A percentile compares a stretch with the other conserved stretches of the same genome.
Evolutionary conservation across 2,113 vertebrate genomes (phyloP).

Genomic region (Piprites chloris): DNA sequence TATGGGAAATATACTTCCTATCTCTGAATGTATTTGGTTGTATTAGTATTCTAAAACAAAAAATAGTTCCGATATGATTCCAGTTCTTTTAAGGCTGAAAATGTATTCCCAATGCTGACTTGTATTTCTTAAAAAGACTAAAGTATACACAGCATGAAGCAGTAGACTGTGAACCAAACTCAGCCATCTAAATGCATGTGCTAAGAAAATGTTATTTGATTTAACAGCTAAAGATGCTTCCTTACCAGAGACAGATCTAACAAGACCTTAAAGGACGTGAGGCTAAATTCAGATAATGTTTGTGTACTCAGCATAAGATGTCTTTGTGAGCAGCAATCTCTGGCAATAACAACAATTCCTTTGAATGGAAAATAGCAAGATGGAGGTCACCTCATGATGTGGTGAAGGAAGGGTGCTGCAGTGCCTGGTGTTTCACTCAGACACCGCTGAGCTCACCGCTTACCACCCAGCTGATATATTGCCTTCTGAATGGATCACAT

Average conservation of each 20-base stretch:
- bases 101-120: not conserved
- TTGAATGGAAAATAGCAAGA: not conserved
- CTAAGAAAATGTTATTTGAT: not conserved
- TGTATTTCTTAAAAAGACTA: not conserved
- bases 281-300: conserved; percentile 9
- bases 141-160: not conserved
- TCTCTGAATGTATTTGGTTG: not conserved
- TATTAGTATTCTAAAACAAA: not conserved
- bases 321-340: not conserved
- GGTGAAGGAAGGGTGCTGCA: not conserved
- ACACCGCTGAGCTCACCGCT: not conserved
- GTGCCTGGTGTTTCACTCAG: not conserved
- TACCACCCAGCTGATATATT: not conserved
- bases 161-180: not conserved
- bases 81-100: not conserved
- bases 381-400: not conserved
- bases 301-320: not conserved
- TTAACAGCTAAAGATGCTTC: conserved; percentile 30
- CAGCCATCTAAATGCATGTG: not conserved
- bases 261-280: conserved; percentile 5
- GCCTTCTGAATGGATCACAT: not conserved
- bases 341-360: not conserved
- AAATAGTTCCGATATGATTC: not conserved
- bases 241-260: not conserved
- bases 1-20: not conserved